phyloP scores from a whole-genome alignment of 2,113 vertebrate species.

The Corythornis madagascariensis region DNA sequence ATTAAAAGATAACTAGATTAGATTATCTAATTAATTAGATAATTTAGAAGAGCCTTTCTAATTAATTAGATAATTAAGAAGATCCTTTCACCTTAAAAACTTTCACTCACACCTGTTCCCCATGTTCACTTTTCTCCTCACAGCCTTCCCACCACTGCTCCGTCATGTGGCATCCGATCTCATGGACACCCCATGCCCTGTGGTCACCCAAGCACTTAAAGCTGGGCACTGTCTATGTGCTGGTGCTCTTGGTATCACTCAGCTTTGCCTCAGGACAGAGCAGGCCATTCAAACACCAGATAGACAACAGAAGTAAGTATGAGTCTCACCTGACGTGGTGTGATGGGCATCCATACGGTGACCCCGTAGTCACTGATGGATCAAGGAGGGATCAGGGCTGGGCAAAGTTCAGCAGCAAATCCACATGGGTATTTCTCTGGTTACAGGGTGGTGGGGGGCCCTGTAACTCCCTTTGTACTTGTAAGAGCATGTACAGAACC shows the following conservation, averaged over 20 bases:
- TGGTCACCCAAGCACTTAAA: conserved; percentile 63
- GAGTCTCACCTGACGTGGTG: not conserved
- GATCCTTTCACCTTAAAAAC: not conserved
- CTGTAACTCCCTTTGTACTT: not conserved
- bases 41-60: not conserved
- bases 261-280: conserved; percentile 75
- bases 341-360: rapidly evolving
- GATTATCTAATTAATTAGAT: no score
- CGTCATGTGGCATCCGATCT: conserved; percentile 58
- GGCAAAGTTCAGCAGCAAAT: not conserved
- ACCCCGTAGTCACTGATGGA: rapidly evolving
- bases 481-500: not conserved
- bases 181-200: conserved; percentile 1
- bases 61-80: no score
- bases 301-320: conserved; percentile 90
- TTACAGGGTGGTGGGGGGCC: not conserved
- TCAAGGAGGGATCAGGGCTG: not conserved
- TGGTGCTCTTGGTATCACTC: conserved; percentile 79
- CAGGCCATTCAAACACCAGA: conserved; percentile 84
- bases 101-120: not conserved
- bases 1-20: no score
- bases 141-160: conserved; percentile 1
- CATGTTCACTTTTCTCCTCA: not conserved
- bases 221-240: conserved; percentile 71
- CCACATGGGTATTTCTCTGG: not conserved